These are phyloP conservation scores for Spialia ferax DNA, from an alignment of 2,888 invertebrate species.

Conservation along the genomic window DNA sequence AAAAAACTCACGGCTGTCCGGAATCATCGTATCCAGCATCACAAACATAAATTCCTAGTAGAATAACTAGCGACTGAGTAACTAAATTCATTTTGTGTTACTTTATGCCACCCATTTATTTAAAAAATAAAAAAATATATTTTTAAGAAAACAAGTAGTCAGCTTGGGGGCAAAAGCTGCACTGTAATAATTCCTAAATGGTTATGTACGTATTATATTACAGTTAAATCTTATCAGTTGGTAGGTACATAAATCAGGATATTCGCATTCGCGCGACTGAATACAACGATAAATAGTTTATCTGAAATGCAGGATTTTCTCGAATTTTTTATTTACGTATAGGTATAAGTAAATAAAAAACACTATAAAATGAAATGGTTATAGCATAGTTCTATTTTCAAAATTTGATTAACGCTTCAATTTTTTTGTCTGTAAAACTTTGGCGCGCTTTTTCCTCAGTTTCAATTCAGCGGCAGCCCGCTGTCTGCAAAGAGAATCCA, in stretches of 20 bases:
- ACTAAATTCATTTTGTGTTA: conserved; percentile 59
- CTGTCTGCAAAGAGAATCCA: no score
- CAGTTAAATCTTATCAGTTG: conserved; percentile 56
- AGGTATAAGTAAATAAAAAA: no score
- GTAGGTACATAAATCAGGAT: conserved; percentile 64
- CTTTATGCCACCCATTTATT: conserved; percentile 55
- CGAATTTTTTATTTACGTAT: no score
- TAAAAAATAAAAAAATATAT: conserved; percentile 42
- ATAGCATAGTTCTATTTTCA: no score
- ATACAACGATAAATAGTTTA: conserved; percentile 59
- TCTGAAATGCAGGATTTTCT: neutral
- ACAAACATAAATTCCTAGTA: conserved; percentile 59
- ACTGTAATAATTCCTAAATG: conserved; percentile 60
- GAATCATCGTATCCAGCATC: conserved; percentile 64
- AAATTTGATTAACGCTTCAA: no score
- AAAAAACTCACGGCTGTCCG: conserved; percentile 49
- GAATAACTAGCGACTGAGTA: conserved; percentile 60
- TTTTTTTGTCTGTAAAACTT: neutral
- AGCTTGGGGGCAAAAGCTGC: conserved; percentile 60
- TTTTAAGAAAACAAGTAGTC: conserved; percentile 51
- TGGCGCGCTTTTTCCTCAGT: neutral
- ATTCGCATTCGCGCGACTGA: conserved; percentile 56
- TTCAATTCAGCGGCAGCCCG: neutral
- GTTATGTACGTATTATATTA: conserved; percentile 48
- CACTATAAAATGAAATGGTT: no score